Conservation (phyloP, 2,113 vertebrate species). For the Ammospiza caudacuta region DNA sequence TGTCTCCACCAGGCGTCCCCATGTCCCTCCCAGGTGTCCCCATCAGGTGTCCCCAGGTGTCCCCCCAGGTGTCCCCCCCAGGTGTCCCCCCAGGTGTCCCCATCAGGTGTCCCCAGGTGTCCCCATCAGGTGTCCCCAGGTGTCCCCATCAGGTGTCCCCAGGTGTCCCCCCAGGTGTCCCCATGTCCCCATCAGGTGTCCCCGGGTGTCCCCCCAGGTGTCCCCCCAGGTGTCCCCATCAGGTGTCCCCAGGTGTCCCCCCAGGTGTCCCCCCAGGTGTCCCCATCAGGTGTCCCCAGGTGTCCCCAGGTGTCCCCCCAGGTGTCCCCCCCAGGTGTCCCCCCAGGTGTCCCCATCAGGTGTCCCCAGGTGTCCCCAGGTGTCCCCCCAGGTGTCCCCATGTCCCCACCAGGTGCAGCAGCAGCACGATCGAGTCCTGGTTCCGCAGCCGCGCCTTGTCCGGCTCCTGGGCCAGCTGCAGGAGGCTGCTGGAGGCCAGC, state of each 20-base stretch:
- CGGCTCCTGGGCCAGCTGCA: conserved; percentile 88
- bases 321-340: background rate
- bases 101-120: background rate
- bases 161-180: too few relatives aligned
- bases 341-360: background rate
- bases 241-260: too few relatives aligned
- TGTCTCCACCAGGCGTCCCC: too few relatives aligned
- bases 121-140: too few relatives aligned
- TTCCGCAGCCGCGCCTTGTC: conserved; percentile 84
- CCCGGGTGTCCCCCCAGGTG: too few relatives aligned
- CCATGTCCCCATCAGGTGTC: too few relatives aligned
- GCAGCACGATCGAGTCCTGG: conserved; percentile 88
- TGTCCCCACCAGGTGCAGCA: conserved; percentile 86
- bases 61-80: too few relatives aligned
- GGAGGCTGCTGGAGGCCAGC: conserved; percentile 87
- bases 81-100: background rate
- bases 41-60: background rate
- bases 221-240: too few relatives aligned
- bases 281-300: background rate
- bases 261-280: background rate
- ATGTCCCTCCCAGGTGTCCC: too few relatives aligned
- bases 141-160: too few relatives aligned
- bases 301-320: background rate
- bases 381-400: background rate
- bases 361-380: too few relatives aligned